phyloP scores from a whole-genome alignment of 2,797 vertebrate species.

The Chaetodon trifasciatus region DNA sequence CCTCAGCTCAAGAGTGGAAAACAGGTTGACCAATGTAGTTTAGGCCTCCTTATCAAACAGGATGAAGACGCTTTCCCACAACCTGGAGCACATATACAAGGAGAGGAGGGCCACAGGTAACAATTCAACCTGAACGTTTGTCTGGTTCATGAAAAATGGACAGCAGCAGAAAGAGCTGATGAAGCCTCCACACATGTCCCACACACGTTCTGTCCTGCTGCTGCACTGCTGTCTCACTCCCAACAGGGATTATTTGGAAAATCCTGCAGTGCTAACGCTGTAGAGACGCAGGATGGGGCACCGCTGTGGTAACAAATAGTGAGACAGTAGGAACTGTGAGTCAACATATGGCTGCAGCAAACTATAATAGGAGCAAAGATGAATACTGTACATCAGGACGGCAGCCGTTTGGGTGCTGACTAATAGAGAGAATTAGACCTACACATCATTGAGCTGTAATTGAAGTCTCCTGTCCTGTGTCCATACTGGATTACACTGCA shows the following conservation, averaged over 20 bases:
- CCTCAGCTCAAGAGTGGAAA: conserved; percentile 50
- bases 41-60: conserved; percentile 87
- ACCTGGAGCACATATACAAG: conserved; percentile 45
- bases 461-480: conserved; percentile 33
- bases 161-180: conserved; percentile 3
- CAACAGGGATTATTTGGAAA: conserved; percentile 59
- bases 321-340: conserved; percentile 56
- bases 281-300: conserved; percentile 17
- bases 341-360: conserved; percentile 62
- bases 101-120: conserved; percentile 23
- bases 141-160: conserved; percentile 2
- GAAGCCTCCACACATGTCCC: neutral
- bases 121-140: conserved; percentile 5
- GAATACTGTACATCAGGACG: conserved; percentile 56
- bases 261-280: conserved; percentile 43
- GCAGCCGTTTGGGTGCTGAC: conserved; percentile 56
- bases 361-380: conserved; percentile 47
- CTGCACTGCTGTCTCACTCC: conserved; percentile 29
- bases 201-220: conserved; percentile 11
- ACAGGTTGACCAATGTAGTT: conserved; percentile 71
- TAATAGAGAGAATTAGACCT: conserved; percentile 52
- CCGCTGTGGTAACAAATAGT: conserved; percentile 35
- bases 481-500: conserved; percentile 30
- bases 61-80: conserved; percentile 79
- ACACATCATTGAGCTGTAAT: conserved; percentile 30